phyloP scores from a whole-genome alignment of 1,140 invertebrate genomes.

The Drosophila bifasciata region DNA sequence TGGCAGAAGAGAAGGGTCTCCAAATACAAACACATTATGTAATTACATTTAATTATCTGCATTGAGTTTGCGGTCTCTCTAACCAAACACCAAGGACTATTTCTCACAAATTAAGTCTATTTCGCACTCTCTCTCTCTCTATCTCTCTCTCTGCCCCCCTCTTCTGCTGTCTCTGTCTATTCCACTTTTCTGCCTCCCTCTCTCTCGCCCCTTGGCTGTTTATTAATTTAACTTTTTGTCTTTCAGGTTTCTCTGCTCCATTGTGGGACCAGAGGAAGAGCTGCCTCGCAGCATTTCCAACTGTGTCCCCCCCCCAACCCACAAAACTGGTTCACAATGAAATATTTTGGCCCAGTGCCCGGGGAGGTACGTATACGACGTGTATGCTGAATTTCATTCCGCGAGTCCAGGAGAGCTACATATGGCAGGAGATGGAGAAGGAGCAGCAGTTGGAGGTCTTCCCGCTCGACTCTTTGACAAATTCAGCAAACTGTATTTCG shows the following conservation, averaged over 20 bases:
- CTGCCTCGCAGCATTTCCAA: conserved; percentile 9
- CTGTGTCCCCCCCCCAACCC: neutral
- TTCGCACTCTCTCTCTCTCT: conserved; percentile 14
- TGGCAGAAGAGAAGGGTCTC: conserved; percentile 15
- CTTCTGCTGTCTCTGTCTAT: neutral
- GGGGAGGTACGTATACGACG: conserved; percentile 17
- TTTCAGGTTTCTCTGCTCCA: conserved; percentile 20
- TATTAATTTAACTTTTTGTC: conserved; percentile 63
- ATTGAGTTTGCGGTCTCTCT: conserved; percentile 67
- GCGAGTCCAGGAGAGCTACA: no score
- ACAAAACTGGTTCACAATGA: conserved; percentile 11
- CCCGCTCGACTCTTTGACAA: conserved; percentile 20
- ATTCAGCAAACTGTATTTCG: conserved; percentile 37
- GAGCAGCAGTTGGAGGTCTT: neutral
- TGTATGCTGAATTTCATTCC: conserved; percentile 49
- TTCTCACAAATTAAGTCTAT: no score
- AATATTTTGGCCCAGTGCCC: conserved; percentile 38
- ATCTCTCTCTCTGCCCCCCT: conserved; percentile 13
- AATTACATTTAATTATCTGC: conserved; percentile 81
- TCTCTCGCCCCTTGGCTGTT: conserved; percentile 27
- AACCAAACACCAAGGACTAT: neutral
- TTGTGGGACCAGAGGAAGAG: conserved; percentile 14
- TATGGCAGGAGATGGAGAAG: conserved; percentile 12
- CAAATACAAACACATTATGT: conserved; percentile 63
- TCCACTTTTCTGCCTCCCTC: neutral